Evolutionary conservation across 2,113 vertebrate species (phyloP), one percentile per base, ranked within the genome.

Genomic region (Xenotilapia longispinis): DNA sequence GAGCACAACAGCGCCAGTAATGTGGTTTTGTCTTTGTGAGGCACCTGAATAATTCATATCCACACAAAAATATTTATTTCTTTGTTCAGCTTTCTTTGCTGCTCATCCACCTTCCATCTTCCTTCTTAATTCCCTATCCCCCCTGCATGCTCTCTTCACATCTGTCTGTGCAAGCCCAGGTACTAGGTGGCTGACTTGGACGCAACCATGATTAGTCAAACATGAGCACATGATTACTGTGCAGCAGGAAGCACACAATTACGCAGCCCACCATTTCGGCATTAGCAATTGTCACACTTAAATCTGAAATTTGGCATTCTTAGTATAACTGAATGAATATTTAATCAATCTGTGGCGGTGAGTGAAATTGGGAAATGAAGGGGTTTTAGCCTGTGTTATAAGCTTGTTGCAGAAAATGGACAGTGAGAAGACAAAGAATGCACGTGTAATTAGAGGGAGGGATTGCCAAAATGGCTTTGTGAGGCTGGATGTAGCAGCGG

Each of bases 21-120:
- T 60, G 63, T 83, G 84, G 60, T 60, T 86, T 90, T 82, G 73
- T 87, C 79, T 87, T 89, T 84, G 55, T 23, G 88, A 88, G 65
- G 70, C 10, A 53, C 53, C 47, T 93, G 82, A 94, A 95, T 95
- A 88, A 93, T 94, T 95, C 60, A 95, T 89, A 87, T 31, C 47
- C 54, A 26, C 58, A 80, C 65, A 87, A 81, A 90, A 91, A 90
- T 83, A 84, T 87, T 57, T 84, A 31, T 85, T 87, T 81, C 82
- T 87, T 88, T 88, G 87, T 92, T 85, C 90, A 47, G 36, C 79
- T 83, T 81, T 68, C 58, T 65, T 73, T 49, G 55, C 38, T 23
- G 49, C 73, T 38, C 47, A 17, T 79, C 57, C 6, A 12, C 70
- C 65, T 51, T 88, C 45, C 58, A 40, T 89, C 73, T 85, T 82